Percentiles rank a stretch among this genome's conserved stretches.
Evolutionary conservation across 2,797 vertebrate species (phyloP).

Genomic region (Circus cinereus): DNA sequence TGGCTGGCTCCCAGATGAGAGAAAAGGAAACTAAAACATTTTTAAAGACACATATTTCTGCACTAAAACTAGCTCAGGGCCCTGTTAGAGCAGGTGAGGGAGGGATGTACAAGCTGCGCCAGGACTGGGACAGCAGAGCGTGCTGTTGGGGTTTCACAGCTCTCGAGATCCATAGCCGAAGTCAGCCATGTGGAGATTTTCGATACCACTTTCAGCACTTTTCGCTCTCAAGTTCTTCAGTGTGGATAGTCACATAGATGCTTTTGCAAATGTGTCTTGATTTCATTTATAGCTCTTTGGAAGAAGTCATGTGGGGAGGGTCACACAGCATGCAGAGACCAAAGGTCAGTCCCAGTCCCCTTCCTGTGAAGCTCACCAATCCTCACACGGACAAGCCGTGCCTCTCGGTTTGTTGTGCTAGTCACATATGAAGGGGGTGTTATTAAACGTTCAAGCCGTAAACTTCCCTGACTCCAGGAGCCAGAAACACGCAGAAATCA

Average conservation of each 20-base stretch:
- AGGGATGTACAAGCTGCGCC: neutral
- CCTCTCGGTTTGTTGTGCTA: neutral
- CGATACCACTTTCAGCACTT: neutral
- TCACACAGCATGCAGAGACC: neutral
- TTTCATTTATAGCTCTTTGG: neutral
- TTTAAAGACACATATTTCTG: neutral
- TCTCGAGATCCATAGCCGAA: neutral
- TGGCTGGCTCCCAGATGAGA: neutral
- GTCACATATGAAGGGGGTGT: neutral
- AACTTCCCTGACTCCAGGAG: neutral
- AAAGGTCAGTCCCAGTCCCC: rapidly evolving
- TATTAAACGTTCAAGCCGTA: neutral
- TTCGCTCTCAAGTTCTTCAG: neutral
- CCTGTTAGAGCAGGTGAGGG: neutral
- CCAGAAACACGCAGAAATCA: neutral
- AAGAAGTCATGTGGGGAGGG: neutral
- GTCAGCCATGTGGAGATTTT: neutral
- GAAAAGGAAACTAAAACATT: neutral
- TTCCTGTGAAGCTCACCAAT: neutral
- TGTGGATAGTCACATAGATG: neutral
- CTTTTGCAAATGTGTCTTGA: neutral
- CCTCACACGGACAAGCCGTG: neutral
- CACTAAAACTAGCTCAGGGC: neutral
- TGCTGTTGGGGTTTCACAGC: neutral
- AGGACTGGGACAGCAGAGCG: neutral